Evolutionary conservation across 2,888 invertebrate genomes (phyloP), one percentile per base, ranked within the genome.

Genomic region (Sericinus montela): DNA sequence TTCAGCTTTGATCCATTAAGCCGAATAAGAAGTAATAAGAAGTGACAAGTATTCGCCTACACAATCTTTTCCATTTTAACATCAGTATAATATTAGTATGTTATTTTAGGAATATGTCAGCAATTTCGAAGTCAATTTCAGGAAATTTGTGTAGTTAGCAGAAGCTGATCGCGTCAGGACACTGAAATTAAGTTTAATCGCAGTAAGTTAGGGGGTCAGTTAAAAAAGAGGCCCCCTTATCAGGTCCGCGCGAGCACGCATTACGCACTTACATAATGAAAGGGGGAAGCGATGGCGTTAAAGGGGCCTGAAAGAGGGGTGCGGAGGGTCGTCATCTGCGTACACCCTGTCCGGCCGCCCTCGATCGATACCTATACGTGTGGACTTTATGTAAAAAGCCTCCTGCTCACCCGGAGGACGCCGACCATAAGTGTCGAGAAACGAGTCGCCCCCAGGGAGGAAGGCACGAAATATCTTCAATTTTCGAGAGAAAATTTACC

Each of bases 191-290:
- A 85, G 81, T 85, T 85, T 82, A 84, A 84, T 82, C 83, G 82
- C 65, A 80, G 80, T 77, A 75, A 57, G 44, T 49, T 49, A 80
- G 83, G 82, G 81, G 86, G 86, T 85, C 87, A 85, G 85, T 88
- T 86, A 85, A 87, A 87, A 88, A 86, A 85, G 83, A 83, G 85
- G 79, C 78, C 78, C 75, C 80, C 78, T 87, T 86, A 88, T 88
- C 87, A 87, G 86, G 86, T 84, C 83, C 83, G 80, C 79, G 80
- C 83, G 77, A 85, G 80, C 87, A 85, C 86, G 86, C 87, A 86
- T 88, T 86, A 85, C 87, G 87, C 87, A 86, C 87, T 88, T 88
- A 88, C 85, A 87, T 88, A 88, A 88, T 88, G 87, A 88, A 86
- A 86, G 87, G 87, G 87, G 87, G 80, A 73, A 75, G 70, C 60